phyloP scores from a whole-genome alignment of 2,888 invertebrate species.

The Saturnia pavonia region DNA sequence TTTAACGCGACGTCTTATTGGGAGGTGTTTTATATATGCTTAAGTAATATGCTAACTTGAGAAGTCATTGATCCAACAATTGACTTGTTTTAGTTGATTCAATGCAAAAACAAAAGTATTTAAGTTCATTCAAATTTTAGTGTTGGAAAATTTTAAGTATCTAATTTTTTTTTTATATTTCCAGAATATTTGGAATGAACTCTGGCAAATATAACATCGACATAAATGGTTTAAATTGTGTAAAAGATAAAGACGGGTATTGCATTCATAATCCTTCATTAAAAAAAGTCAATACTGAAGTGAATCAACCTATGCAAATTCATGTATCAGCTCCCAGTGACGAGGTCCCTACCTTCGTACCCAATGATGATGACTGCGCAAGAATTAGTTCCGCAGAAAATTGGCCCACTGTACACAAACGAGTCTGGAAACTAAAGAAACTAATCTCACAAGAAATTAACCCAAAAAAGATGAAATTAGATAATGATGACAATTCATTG shows the following conservation, averaged over 20 bases:
- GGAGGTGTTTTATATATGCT: too few species aligned
- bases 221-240: constrained; percentile 64
- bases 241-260: constrained; percentile 65
- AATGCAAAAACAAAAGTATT: too few species aligned
- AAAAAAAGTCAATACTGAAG: constrained; percentile 35
- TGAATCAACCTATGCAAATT: constrained; percentile 34
- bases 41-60: too few species aligned
- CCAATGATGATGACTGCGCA: constrained; percentile 59
- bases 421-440: constrained; percentile 60
- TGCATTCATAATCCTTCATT: constrained; percentile 61
- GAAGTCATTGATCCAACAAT: too few species aligned
- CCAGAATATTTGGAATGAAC: constrained; percentile 66
- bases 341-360: constrained; percentile 39
- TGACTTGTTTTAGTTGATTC: too few species aligned
- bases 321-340: constrained; percentile 43
- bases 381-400: constrained; percentile 62
- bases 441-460: constrained; percentile 43
- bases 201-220: constrained; percentile 70
- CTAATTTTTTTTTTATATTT: constrained; percentile 30
- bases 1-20: too few species aligned
- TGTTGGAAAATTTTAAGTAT: too few species aligned
- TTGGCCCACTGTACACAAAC: constrained; percentile 62
- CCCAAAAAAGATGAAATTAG: constrained; percentile 61
- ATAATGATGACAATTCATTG: constrained; percentile 43
- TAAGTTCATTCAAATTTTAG: too few species aligned